Evolutionary conservation across 2,888 invertebrate species (phyloP), one percentile per base, ranked within the genome.

Genomic region (Stictocephala bisonia): DNA sequence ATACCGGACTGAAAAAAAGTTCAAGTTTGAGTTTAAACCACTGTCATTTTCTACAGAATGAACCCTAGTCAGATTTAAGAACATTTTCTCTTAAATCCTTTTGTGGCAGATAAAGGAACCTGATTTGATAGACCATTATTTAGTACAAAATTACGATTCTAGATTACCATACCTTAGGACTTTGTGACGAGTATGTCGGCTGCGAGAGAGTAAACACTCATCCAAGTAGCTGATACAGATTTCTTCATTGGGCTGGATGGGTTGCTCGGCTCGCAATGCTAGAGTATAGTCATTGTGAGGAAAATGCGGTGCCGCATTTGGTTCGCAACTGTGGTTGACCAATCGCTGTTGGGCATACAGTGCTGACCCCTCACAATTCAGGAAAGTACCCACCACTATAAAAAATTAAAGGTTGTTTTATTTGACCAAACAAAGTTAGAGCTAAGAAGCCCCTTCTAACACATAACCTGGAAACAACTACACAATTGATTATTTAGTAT

Each of bases 331-430:
- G 84, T 98, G 98, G 85, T 98, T 98, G 78, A 93, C 91, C 50
- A 92, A 88, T 82, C 96, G 96, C 82, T 97, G 97, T n/a, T 93
- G 82, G 24, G 87, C 84, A 83, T 92, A 98, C 0, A 98, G 85
- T 0, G 94, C 97, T 0, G 95, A 94, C 0, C 97, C 97, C 87
- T 97, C 97, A 78, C 92, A 94, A 84, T 97, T 94, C 18, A 97
- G 85, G 84, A 97, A 97, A 75, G 90, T 88, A 3, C 93, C 90
- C 29, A 85, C 86, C 83, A 81, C 84, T 84, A 74, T 11, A 74
- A 74, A 74, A 51, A 69, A 44, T 44, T 44, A 15, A 7, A 35
- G 35, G 7, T 35, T 35, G 7, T 11, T 35, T 60, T 60, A 50
- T 58, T 29, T 68, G 24, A 64, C 73, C 11, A 29, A 48, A 67